A percentile compares a stretch with the other conserved stretches of the same genome.
Evolutionary conservation across 2,888 invertebrate genomes (phyloP).

Genomic region (Brachylomia viminalis): DNA sequence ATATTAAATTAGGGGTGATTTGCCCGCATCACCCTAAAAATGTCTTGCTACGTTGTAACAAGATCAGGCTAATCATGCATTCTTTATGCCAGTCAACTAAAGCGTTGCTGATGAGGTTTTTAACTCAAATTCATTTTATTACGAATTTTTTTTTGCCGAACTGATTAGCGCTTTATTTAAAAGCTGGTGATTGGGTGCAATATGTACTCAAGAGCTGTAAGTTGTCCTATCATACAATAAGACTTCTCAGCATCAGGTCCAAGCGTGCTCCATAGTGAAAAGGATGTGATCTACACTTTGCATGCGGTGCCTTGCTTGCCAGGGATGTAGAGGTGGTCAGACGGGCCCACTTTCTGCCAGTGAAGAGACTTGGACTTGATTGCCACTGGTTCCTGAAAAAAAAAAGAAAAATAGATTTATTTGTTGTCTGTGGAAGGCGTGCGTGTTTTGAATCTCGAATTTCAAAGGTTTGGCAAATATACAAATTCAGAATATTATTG

Average conservation of each 20-base stretch:
- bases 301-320: constrained; percentile 71
- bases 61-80: not conserved
- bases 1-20: not conserved
- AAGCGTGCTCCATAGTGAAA: constrained; percentile 55
- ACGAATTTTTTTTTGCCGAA: not conserved
- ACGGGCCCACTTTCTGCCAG: constrained; percentile 86
- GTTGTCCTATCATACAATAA: constrained; percentile 13
- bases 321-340: constrained; percentile 86
- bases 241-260: constrained; percentile 40
- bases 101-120: not conserved
- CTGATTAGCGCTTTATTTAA: constrained; percentile 4
- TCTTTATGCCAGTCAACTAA: not conserved
- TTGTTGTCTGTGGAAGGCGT: not conserved
- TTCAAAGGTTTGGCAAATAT: constrained; percentile 37
- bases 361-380: constrained; percentile 85
- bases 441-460: not conserved
- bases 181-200: constrained; percentile 30
- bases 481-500: constrained; percentile 31
- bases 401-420: constrained; percentile 32
- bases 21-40: constrained; percentile 9
- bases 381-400: constrained; percentile 85
- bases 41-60: not conserved
- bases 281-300: constrained; percentile 67
- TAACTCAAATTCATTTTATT: constrained; percentile 5
- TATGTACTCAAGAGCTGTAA: constrained; percentile 14